Base-by-base conservation (phyloP, 2,113 vertebrate genomes). In the Murina feae region DNA sequence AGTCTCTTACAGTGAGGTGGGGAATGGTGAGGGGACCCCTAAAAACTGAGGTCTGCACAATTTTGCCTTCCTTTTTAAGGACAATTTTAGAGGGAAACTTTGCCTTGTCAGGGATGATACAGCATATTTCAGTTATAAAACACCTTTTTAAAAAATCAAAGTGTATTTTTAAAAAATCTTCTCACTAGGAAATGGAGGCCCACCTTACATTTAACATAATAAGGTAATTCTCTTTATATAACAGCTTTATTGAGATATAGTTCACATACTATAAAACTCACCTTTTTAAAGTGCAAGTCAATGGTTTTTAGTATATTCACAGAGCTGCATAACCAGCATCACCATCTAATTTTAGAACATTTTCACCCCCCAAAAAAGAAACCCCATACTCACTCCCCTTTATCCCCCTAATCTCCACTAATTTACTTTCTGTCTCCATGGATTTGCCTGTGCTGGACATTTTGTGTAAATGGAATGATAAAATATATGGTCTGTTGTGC, bases 61-160 rank as follows among this genome's bases (percentile, higher is more conserved):
- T 9, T 82, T 89, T 63, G 30, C 30, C 42, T 76, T 63, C 20
- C 32, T 75, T 91, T 89, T 35, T 47, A 30, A 93, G 55, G n/a
- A 79, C 10, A 47, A 16, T 96, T 91, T 96, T 89, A 21, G 65
- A 94, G 60, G 47, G 60, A 74, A 93, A 80, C 28, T 79, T 80
- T 55, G 63, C 65, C 28, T 94, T 69, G 9, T 60, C 49, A 53
- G 55, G 35, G 23, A 87, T 39, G 51, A 21, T 66, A 16, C 66
- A 51, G 14, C 58, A 66, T 72, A 83, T 63, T 93, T 17, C 82
- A 90, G 47, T 17, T 51, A 39, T 32, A n/a, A 86, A 92, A 49
- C 60, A 71, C 58, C 47, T 51, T 79, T 21, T 51, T 21, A 8
- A 18, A 63, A 63, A 63, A 51, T 17, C 49, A n/a, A n/a, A n/a